Percentiles rank a stretch among this genome's conserved stretches.
phyloP scores from a whole-genome alignment of 2,888 invertebrate species.

The Diplolepis rosae region DNA sequence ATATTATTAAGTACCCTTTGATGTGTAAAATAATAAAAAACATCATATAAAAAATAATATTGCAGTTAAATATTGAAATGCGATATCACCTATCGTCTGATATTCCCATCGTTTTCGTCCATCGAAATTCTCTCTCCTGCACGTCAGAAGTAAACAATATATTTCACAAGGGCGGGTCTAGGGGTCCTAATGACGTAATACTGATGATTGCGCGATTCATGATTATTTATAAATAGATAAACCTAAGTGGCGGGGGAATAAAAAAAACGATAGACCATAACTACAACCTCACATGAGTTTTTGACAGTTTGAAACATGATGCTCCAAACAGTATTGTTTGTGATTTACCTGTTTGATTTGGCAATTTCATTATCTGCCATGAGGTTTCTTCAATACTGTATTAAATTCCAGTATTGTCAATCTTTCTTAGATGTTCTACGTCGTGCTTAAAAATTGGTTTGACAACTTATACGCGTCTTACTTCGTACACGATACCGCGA shows the following conservation, averaged over 20 bases:
- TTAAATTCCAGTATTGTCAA: background rate
- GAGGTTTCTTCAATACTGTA: constrained; percentile 34
- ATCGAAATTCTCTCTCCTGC: background rate
- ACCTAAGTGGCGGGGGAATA: background rate
- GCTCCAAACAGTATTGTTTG: background rate
- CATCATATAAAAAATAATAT: background rate
- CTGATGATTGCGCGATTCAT: constrained; percentile 19
- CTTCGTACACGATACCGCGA: too few species aligned
- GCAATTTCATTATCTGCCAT: constrained; percentile 65
- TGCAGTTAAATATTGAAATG: background rate
- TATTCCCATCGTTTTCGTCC: constrained; percentile 8
- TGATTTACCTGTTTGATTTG: constrained; percentile 56
- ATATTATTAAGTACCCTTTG: too few species aligned
- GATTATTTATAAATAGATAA: constrained; percentile 36
- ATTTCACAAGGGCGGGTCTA: background rate
- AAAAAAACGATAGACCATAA: constrained; percentile 30
- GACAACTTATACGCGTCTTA: too few species aligned
- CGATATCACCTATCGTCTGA: constrained; percentile 19
- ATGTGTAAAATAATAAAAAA: too few species aligned
- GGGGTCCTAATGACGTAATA: background rate
- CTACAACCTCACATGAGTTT: background rate
- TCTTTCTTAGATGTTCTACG: background rate
- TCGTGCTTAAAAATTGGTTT: too few species aligned
- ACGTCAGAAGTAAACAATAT: background rate
- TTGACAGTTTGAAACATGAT: background rate